These are phyloP conservation scores for Brachymystax lenok DNA, from an alignment of 2,797 vertebrate species.

Conservation along the genomic window DNA sequence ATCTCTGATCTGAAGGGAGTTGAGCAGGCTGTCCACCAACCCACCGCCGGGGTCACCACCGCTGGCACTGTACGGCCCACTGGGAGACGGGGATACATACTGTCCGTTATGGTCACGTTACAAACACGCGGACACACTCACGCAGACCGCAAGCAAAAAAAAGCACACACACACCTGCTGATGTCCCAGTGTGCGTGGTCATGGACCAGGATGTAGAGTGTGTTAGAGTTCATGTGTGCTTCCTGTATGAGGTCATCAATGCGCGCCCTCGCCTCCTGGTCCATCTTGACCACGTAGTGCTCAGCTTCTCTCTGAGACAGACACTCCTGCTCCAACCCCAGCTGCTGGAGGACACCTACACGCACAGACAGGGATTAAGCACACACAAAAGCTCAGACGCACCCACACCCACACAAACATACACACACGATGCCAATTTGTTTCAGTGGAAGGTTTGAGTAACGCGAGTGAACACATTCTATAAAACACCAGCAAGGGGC, in stretches of 20 bases:
- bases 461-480: too few relatives aligned
- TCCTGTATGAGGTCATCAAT: conserved; percentile 89
- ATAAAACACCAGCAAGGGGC: background rate
- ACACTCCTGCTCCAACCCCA: conserved; percentile 86
- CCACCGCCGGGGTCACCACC: conserved; percentile 79
- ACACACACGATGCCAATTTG: background rate
- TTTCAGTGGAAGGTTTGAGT: too few relatives aligned
- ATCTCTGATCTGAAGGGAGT: conserved; percentile 91
- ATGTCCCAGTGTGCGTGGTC: conserved; percentile 97
- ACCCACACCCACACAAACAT: background rate
- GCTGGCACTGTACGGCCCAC: conserved; percentile 63
- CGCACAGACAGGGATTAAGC: background rate
- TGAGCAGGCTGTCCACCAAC: conserved; percentile 89
- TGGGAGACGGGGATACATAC: conserved; percentile 27
- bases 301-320: conserved; percentile 82
- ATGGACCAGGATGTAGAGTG: conserved; percentile 91
- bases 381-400: background rate
- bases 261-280: conserved; percentile 81
- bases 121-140: background rate
- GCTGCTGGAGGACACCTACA: conserved; percentile 53
- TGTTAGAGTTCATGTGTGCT: conserved; percentile 89
- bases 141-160: conserved; percentile 46
- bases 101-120: background rate
- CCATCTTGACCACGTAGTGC: conserved; percentile 89
- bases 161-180: conserved; percentile 78